These are phyloP conservation scores for Galago senegalensis DNA, from an alignment of 2,797 vertebrate genomes.

Conservation along the genomic window DNA sequence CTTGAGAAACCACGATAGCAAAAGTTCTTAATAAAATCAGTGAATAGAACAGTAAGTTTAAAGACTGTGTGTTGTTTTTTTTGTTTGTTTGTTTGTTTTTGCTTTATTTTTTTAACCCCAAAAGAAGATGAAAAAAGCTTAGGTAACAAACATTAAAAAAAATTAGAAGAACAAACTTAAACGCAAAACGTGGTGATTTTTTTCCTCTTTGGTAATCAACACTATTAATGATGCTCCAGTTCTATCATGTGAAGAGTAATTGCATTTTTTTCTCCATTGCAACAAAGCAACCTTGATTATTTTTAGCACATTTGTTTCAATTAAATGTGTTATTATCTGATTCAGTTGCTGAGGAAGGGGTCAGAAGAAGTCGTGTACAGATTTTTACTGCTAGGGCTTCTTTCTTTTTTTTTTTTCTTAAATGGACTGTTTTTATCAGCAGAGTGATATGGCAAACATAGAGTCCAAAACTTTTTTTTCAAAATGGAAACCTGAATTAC, in stretches of 20 bases:
- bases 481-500: background rate
- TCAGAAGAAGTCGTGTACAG: slow-evolving; percentile 56
- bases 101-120: slow-evolving; percentile 26
- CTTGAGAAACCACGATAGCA: background rate
- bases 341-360: background rate
- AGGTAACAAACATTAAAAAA: slow-evolving; percentile 31
- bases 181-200: background rate
- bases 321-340: slow-evolving; percentile 39
- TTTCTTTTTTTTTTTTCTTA: background rate
- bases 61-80: background rate
- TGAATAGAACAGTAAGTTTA: background rate
- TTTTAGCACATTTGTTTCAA: slow-evolving; percentile 65
- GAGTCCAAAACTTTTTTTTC: background rate
- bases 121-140: background rate
- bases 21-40: background rate
- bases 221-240: slow-evolving; percentile 19
- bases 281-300: slow-evolving; percentile 22
- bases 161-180: background rate
- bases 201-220: slow-evolving; percentile 16
- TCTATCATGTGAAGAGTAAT: background rate
- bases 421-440: slow-evolving; percentile 37
- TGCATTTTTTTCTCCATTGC: slow-evolving; percentile 35
- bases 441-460: background rate
- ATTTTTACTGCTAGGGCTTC: slow-evolving; percentile 17
- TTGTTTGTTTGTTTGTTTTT: background rate